Evolutionary conservation across 2,797 vertebrate species (phyloP), one percentile per base, ranked within the genome.

Genomic region (Coranthus polyacanthus): DNA sequence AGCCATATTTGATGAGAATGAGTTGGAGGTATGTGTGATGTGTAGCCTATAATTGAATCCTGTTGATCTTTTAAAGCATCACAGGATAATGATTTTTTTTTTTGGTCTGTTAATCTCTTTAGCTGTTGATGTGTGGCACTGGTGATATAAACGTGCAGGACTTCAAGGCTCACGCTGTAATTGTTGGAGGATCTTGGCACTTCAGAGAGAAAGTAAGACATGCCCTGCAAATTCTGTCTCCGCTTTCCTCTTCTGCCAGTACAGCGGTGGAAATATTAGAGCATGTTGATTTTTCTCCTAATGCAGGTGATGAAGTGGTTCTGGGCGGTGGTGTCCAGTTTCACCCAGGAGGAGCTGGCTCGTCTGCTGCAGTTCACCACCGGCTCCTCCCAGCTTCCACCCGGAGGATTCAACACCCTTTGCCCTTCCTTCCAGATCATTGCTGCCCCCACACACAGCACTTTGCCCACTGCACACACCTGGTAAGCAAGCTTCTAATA

Each of bases 1-100:
- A 72, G 97, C 97, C 90, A 99, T 99, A 93, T 99, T 99, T 93
- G 97, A 99, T 93, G 98, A 99, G 90, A 99, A 99, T 72, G 98
- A 99, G 76, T 92, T 99, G 80, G 98, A 99, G 96, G 98, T 99
- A 91, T 74, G 86, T 85, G 39, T 45, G 29, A 54, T 22, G 44
- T 75, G 70, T 61, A 4, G 44, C 42, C 20, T 39, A 20, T 38
- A 75, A 58, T 46, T 3, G 50, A 68, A 72, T 45, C 53, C n/a
- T 37, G 12, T 47, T 43, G 18, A 38, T 37, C 13, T 58, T 44
- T 47, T 37, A 36, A 83, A 87, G 43, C 43, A 89, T 89, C 73
- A 32, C 5, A 4, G 16, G 34, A 1, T 75, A 42, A 57, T 68
- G 34, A 3, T 68, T 15, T 3, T 24, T 36, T 49, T 36, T 43